Evolutionary conservation across 23 tunicate species (phyloP).

Genomic region (Trididemnum nubilum): DNA sequence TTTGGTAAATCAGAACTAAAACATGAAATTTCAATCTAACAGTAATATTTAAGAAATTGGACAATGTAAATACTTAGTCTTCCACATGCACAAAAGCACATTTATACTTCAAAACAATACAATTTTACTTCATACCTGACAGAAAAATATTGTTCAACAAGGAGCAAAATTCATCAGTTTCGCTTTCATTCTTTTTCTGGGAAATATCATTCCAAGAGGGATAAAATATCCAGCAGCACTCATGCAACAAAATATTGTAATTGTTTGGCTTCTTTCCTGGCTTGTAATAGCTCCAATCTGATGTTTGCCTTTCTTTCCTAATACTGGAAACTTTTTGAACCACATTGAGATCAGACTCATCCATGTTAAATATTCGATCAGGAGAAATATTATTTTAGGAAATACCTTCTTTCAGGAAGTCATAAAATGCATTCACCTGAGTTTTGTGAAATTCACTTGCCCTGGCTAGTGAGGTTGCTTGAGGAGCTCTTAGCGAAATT

Average conservation of each 20-base stretch:
- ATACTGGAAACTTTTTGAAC: not conserved
- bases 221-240: conserved; percentile 19
- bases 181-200: not conserved
- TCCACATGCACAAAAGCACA: no score
- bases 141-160: conserved; percentile 23
- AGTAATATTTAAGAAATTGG: not conserved
- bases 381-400: not conserved
- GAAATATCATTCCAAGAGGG: conserved; percentile 17
- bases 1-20: no score
- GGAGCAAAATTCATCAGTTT: conserved; percentile 26
- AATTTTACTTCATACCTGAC: conserved; percentile 7
- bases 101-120: not conserved
- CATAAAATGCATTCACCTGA: not conserved
- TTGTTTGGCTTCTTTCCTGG: conserved; percentile 15
- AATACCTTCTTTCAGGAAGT: not conserved
- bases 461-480: not conserved
- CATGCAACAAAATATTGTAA: conserved; percentile 2
- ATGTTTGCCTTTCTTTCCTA: conserved; percentile 9
- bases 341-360: not conserved
- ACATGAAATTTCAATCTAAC: no score
- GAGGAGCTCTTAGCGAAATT: not conserved
- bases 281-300: conserved; percentile 7
- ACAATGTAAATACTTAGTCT: not conserved
- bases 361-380: not conserved
- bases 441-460: not conserved